Evolutionary conservation across 2,113 vertebrate species (phyloP).

Genomic region (Leucopsar rothschildi): DNA sequence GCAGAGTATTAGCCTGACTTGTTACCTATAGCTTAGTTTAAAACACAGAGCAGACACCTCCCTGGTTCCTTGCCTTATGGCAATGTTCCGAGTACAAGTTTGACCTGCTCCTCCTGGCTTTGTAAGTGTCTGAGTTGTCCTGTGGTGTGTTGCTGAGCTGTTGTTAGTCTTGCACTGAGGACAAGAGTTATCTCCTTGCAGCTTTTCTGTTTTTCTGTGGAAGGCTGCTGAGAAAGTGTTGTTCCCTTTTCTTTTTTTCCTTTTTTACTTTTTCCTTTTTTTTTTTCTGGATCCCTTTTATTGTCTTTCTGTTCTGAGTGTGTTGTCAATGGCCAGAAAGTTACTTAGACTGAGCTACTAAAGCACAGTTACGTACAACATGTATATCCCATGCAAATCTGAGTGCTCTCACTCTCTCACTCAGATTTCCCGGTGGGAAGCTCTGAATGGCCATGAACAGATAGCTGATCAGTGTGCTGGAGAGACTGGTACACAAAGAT

Average conservation of each 20-base stretch:
- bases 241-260: background rate
- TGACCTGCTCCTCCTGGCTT: slow-evolving; percentile 1
- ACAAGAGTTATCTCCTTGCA: background rate
- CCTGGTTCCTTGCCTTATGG: background rate
- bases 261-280: background rate
- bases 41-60: background rate
- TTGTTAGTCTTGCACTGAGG: background rate
- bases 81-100: background rate
- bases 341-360: background rate
- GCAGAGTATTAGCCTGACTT: background rate
- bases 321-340: slow-evolving; percentile 1
- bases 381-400: background rate
- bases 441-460: background rate
- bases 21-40: background rate
- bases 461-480: background rate
- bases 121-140: background rate
- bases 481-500: background rate
- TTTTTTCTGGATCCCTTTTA: background rate
- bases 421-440: background rate
- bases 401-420: background rate
- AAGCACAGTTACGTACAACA: background rate
- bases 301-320: slow-evolving; percentile 16
- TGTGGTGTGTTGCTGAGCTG: background rate
- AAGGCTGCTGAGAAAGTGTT: background rate
- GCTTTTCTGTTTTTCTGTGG: background rate